Evolutionary conservation across 1,140 invertebrate species (phyloP), one percentile per base, ranked within the genome.

Genomic region (Caenorhabditis remanei): DNA sequence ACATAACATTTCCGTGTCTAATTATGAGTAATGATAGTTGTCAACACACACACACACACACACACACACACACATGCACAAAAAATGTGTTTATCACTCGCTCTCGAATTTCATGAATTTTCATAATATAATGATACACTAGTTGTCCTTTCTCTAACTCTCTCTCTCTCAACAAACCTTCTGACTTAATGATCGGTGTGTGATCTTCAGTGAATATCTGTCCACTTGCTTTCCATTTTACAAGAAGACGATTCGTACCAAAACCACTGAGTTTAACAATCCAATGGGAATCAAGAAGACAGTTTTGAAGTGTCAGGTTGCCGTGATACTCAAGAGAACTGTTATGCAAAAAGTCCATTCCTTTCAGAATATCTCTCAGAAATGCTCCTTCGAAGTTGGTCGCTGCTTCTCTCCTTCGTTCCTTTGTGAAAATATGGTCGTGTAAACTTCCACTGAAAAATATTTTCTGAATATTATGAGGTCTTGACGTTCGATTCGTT

Each of bases 251-350:
- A 48, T 84, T 50, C 0, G 85, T 40, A 53, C 88, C 88, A 58
- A 89, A 89, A 21, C 88, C 88, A 58, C 65, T 86, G 3, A 89
- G 41, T 75, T 89, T 89, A 4, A 89, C 55, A 48, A 89, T 87
- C 88, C 88, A 89, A 63, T 89, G 87, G 46, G 87, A 85, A 58
- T 89, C 88, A 19, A 89, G 55, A 58, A 89, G 53, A 63, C 88
- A 89, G 19, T 88, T 61, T 11, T 50, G 14, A 48, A 88, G 87
- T 21, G 83, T 85, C n/a, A 89, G 83, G n/a, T 50, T 65, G n/a
- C 88, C 88, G 63, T 89, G 88, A 83, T 83, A 89, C 19, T 65
- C 56, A 6, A 89, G 21, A 43, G 50, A 6, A 32, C 88, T 90
- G 5, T 61, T 46, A 83, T 88, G 87, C 14, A 89, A 43, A 75